Evolutionary conservation across 2,113 vertebrate genomes (phyloP).

Genomic region (Rhea pennata): DNA sequence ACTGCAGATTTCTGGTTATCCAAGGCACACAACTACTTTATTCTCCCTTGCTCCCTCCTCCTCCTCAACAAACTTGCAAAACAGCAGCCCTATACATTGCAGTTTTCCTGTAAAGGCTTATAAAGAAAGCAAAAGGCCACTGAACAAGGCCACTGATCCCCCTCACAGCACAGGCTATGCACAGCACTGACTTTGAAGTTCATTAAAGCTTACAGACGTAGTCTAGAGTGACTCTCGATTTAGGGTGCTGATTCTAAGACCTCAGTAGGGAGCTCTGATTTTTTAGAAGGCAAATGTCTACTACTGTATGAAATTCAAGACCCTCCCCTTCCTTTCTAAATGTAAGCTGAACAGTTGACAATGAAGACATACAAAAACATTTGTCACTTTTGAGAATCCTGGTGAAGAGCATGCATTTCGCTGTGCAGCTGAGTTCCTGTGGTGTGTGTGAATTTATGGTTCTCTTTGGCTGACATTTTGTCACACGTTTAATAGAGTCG

Average conservation of each 20-base stretch:
- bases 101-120: neutral
- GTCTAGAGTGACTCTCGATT: neutral
- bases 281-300: neutral
- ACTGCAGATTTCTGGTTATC: neutral
- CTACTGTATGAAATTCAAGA: neutral
- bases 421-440: neutral
- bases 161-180: neutral
- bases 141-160: neutral
- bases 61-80: neutral
- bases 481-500: neutral
- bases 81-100: neutral
- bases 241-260: neutral
- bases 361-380: neutral
- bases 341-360: neutral
- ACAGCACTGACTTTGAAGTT: neutral
- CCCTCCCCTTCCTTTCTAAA: neutral
- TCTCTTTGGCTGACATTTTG: neutral
- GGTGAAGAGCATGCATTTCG: rapidly evolving
- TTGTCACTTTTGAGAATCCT: neutral
- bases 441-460: neutral
- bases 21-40: neutral
- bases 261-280: neutral
- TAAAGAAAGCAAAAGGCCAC: neutral
- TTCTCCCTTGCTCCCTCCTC: neutral
- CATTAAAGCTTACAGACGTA: neutral